Conservation (phyloP, 2,888 invertebrate species). For the Synanthedon formicaeformis region DNA sequence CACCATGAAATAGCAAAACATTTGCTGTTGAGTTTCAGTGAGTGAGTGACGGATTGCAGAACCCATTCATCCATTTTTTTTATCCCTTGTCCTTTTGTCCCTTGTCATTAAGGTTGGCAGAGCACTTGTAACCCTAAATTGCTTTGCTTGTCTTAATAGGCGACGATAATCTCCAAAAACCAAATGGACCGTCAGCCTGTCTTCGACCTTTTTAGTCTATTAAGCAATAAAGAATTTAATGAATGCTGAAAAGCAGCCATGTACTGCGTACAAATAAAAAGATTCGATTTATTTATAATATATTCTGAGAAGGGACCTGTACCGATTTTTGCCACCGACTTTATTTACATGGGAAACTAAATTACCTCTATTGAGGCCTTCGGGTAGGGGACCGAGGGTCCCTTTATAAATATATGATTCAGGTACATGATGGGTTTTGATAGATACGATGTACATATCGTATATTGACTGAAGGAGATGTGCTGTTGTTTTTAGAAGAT, state of each 20-base stretch:
- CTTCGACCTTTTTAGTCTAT: too few relatives aligned
- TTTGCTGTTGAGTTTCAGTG: too few relatives aligned
- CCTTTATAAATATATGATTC: constrained; percentile 4
- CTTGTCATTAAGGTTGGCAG: too few relatives aligned
- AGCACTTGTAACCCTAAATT: too few relatives aligned
- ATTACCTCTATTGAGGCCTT: constrained; percentile 26
- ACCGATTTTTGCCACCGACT: constrained; percentile 33
- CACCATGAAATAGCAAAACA: too few relatives aligned
- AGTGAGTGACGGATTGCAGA: too few relatives aligned
- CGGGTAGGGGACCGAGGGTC: constrained; percentile 11
- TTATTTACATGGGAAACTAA: constrained; percentile 38
- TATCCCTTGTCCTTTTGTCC: too few relatives aligned
- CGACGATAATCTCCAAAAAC: too few relatives aligned
- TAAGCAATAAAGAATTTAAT: neutral
- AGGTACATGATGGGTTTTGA: constrained; percentile 10
- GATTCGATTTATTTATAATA: neutral
- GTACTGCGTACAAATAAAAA: neutral
- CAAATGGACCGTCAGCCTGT: too few relatives aligned
- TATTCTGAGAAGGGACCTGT: constrained; percentile 19
- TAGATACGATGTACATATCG: constrained; percentile 16
- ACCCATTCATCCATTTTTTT: too few relatives aligned
- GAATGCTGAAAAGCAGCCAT: neutral
- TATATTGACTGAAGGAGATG: neutral
- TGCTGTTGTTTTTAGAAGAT: neutral
- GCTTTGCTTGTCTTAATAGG: too few relatives aligned